phyloP scores from a whole-genome alignment of 1,140 invertebrate species.

The Steinernema feltiae region DNA sequence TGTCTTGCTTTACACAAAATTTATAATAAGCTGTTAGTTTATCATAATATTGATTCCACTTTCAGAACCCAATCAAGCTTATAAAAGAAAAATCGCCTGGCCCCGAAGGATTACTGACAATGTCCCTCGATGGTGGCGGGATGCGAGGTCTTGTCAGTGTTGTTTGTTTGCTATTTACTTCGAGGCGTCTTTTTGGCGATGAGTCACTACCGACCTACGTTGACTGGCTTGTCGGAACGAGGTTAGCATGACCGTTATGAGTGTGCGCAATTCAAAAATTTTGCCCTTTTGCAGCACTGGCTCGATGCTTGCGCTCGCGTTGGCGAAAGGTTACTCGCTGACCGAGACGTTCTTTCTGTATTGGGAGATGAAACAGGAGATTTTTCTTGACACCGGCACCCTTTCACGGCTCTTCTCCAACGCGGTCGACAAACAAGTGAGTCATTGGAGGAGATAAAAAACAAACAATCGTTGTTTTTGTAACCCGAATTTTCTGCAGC shows the following conservation, averaged over 20 bases:
- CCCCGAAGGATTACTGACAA: conserved; percentile 36
- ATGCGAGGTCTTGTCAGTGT: conserved; percentile 49
- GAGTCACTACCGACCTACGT: conserved; percentile 39
- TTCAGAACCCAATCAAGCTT: conserved; percentile 28
- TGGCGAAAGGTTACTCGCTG: conserved; percentile 46
- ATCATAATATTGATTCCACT: not conserved
- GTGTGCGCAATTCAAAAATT: too few species aligned
- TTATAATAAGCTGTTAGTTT: too few species aligned
- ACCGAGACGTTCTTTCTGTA: conserved; percentile 51
- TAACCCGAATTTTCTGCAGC: too few species aligned
- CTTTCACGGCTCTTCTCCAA: conserved; percentile 47
- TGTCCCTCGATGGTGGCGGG: conserved; percentile 50
- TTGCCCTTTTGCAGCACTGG: conserved; percentile 37
- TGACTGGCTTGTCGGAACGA: conserved; percentile 48
- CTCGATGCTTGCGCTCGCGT: conserved; percentile 45
- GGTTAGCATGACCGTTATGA: not conserved
- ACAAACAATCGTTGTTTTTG: too few species aligned
- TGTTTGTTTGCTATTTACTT: conserved; percentile 44
- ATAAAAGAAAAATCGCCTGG: not conserved
- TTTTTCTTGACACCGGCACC: conserved; percentile 50
- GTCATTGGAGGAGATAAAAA: too few species aligned
- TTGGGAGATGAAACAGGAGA: conserved; percentile 52
- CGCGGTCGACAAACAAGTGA: conserved; percentile 45
- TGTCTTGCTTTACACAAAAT: too few species aligned
- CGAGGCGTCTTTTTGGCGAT: conserved; percentile 44